Conservation (phyloP, 2,888 invertebrate species). For the Meta bourneti region DNA sequence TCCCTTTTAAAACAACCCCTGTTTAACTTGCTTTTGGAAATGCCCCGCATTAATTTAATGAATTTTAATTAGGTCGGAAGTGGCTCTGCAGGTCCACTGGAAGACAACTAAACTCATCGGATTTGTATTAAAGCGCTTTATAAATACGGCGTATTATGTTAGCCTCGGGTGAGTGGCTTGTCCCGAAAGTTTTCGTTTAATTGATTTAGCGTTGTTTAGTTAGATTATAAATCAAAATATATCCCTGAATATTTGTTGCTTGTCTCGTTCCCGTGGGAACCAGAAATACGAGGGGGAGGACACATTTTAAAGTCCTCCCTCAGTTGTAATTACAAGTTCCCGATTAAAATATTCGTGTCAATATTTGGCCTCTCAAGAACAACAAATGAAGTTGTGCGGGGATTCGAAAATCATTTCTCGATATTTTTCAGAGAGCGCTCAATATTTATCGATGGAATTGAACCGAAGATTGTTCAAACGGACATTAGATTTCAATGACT, state of each 20-base stretch:
- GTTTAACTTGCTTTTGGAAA: slow-evolving; percentile 34
- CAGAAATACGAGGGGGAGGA: no score
- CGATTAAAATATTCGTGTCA: neutral
- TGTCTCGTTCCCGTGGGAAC: neutral
- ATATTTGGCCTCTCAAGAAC: slow-evolving; percentile 17
- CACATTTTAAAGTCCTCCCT: no score
- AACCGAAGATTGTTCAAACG: neutral
- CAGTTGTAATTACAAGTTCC: no score
- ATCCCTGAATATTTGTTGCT: slow-evolving; percentile 18
- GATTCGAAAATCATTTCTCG: neutral
- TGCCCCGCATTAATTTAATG: slow-evolving; percentile 51
- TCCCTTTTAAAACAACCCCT: slow-evolving; percentile 9
- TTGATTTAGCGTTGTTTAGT: slow-evolving; percentile 48
- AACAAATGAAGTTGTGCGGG: no score
- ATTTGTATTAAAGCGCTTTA: slow-evolving; percentile 25
- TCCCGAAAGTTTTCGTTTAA: slow-evolving; percentile 28
- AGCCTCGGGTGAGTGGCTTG: slow-evolving; percentile 24
- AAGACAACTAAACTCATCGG: neutral
- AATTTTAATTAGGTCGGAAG: slow-evolving; percentile 41
- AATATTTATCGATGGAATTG: slow-evolving; percentile 10
- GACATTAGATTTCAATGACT: neutral
- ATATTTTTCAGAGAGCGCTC: neutral
- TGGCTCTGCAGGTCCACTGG: neutral
- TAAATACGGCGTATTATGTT: slow-evolving; percentile 4
- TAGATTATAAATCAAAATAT: slow-evolving; percentile 18